phyloP scores from a whole-genome alignment of 1,140 invertebrate species.

The Calycopis cecrops region DNA sequence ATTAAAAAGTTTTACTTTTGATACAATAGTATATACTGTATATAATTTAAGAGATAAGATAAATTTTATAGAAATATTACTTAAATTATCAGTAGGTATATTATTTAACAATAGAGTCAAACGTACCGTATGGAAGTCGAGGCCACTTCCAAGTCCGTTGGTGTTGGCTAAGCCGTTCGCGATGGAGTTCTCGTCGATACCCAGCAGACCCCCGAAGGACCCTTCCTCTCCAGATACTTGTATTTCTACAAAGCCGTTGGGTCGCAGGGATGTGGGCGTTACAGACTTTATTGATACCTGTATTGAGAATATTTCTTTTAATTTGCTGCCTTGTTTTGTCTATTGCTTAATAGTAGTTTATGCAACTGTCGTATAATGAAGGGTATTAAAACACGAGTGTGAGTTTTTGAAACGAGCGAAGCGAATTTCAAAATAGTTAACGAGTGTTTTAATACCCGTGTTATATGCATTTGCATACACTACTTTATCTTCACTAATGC shows the following conservation, averaged over 20 bases:
- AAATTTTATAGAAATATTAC: background rate
- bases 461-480: too few relatives aligned
- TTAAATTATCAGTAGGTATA: background rate
- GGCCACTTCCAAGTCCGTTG: slow-evolving; percentile 47
- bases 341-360: too few relatives aligned
- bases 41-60: too few relatives aligned
- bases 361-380: too few relatives aligned
- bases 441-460: too few relatives aligned
- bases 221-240: slow-evolving; percentile 43
- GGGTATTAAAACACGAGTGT: too few relatives aligned
- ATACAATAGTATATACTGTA: too few relatives aligned
- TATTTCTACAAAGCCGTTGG: slow-evolving; percentile 53
- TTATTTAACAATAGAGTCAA: background rate
- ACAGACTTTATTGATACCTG: slow-evolving; percentile 46
- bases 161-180: slow-evolving; percentile 34
- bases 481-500: too few relatives aligned
- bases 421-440: too few relatives aligned
- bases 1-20: background rate
- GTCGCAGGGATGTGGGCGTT: slow-evolving; percentile 31
- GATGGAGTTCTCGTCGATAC: slow-evolving; percentile 34
- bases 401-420: too few relatives aligned
- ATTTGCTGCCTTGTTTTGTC: background rate
- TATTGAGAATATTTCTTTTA: background rate
- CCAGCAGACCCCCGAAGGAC: slow-evolving; percentile 43
- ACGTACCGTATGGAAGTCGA: slow-evolving; percentile 50